Evolutionary conservation across 1,140 invertebrate species (phyloP).

Genomic region (Drosophila chauvacae): DNA sequence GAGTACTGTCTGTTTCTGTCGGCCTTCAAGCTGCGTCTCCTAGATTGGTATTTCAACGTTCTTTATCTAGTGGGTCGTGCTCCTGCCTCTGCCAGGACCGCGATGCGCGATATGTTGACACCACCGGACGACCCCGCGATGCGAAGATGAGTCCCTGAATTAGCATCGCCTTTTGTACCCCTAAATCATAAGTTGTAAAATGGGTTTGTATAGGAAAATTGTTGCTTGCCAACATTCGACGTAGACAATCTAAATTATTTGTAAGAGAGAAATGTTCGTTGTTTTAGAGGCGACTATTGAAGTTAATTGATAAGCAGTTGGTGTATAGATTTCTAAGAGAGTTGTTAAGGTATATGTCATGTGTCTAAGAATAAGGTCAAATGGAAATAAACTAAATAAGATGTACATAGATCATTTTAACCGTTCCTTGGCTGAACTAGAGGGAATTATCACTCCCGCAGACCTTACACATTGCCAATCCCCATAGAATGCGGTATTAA

Average conservation of each 20-base stretch:
- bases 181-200: slow-evolving; percentile 15
- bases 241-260: not conserved
- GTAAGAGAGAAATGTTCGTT: too few species aligned
- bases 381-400: not conserved
- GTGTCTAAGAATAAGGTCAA: not conserved
- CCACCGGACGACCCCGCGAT: slow-evolving; percentile 5
- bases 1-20: slow-evolving; percentile 73
- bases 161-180: not conserved
- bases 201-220: slow-evolving; percentile 13
- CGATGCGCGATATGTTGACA: slow-evolving; percentile 50
- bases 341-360: not conserved
- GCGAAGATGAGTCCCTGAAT: not conserved
- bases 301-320: not conserved
- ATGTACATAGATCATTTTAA: not conserved
- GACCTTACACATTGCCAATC: not conserved
- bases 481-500: slow-evolving; percentile 13
- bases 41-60: slow-evolving; percentile 67
- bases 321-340: not conserved
- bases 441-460: not conserved
- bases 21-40: slow-evolving; percentile 34
- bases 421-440: not conserved
- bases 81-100: slow-evolving; percentile 62
- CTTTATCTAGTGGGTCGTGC: slow-evolving; percentile 72
- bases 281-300: not conserved
- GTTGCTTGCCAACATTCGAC: not conserved